A percentile compares a stretch with the other conserved stretches of the same genome.
Evolutionary conservation across 2,888 invertebrate genomes (phyloP).

Genomic region (Meghimatium bilineatum): DNA sequence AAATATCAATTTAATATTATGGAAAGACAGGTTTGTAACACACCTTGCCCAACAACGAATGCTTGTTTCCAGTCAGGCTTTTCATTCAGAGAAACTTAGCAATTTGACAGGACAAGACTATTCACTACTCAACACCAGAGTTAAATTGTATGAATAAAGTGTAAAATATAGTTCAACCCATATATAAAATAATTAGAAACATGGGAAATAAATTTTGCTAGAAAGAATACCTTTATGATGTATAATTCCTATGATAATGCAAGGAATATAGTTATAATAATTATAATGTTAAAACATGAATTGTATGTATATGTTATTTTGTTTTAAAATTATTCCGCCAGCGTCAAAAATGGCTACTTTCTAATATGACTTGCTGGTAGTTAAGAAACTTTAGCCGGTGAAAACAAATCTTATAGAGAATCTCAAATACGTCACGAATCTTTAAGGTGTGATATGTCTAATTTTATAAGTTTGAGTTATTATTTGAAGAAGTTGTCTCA

Average conservation of each 20-base stretch:
- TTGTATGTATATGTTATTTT: not conserved
- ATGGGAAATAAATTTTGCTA: not conserved
- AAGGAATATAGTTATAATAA: not conserved
- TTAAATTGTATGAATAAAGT: not conserved
- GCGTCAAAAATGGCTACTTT: constrained; percentile 51
- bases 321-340: constrained; percentile 35
- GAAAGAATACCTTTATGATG: not conserved
- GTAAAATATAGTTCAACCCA: not conserved
- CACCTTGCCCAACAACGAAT: no score
- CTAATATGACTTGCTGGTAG: constrained; percentile 16
- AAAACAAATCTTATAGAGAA: not conserved
- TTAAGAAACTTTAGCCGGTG: constrained; percentile 23
- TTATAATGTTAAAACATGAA: not conserved
- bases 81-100: not conserved
- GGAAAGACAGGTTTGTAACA: no score
- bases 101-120: no score
- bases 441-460: not conserved
- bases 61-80: no score
- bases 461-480: not conserved
- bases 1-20: no score
- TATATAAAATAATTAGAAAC: not conserved
- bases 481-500: no score
- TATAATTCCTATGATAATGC: not conserved
- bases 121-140: not conserved
- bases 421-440: not conserved